Conservation (phyloP, 30 jellyfish, hydroid and myxozoan species). For the Mastigias papua region DNA sequence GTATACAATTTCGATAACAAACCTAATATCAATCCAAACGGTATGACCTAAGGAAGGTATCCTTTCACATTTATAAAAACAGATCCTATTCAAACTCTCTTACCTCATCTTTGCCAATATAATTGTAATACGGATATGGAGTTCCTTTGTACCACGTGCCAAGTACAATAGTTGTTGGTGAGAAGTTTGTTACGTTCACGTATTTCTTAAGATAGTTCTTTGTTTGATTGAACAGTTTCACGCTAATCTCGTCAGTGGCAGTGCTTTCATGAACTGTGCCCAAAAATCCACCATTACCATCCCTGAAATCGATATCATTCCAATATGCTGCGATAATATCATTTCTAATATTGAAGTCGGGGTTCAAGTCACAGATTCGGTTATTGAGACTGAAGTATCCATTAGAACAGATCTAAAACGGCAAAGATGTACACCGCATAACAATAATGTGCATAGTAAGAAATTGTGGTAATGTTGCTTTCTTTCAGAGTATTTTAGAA, state of each 20-base stretch:
- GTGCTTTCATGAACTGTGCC: constrained; percentile 12
- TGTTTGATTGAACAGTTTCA: constrained; percentile 28
- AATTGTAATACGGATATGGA: constrained; percentile 28
- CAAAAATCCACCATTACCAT: constrained; percentile 14
- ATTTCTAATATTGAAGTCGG: neutral
- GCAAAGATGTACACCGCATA: no score
- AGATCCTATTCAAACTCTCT: no score
- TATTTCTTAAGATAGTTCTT: neutral
- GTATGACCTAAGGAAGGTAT: no score
- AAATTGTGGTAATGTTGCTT: no score
- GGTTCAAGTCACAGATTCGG: constrained; percentile 20
- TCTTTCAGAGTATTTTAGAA: no score
- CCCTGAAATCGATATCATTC: constrained; percentile 40
- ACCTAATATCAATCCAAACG: no score
- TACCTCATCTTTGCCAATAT: constrained; percentile 13
- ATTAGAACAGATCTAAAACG: constrained; percentile 32
- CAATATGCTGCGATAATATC: constrained; percentile 24
- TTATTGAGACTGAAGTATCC: constrained; percentile 19
- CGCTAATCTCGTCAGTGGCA: constrained; percentile 16
- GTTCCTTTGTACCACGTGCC: constrained; percentile 46
- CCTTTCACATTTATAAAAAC: no score
- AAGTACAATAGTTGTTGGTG: constrained; percentile 20
- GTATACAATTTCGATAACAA: no score
- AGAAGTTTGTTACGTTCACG: constrained; percentile 10
- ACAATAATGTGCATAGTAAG: no score